Conservation (phyloP, 2,797 vertebrate genomes). For the Leuciscus waleckii region DNA sequence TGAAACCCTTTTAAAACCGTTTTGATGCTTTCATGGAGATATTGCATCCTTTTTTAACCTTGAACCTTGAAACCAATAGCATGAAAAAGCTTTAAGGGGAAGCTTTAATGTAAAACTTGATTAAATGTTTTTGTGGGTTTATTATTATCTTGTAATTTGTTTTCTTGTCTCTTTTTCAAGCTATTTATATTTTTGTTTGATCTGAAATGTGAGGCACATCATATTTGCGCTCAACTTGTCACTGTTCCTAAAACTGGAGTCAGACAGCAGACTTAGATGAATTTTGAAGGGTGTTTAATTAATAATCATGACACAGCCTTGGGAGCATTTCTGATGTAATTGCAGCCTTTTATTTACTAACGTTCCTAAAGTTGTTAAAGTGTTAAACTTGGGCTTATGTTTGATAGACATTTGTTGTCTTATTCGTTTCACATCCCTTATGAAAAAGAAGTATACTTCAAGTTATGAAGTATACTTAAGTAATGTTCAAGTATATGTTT, state of each 20-base stretch:
- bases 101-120: neutral
- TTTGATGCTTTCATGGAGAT: neutral
- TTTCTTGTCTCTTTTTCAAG: constrained; percentile 64
- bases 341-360: constrained; percentile 36
- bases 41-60: neutral
- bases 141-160: constrained; percentile 39
- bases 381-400: constrained; percentile 1
- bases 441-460: no score
- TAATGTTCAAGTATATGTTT: no score
- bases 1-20: neutral
- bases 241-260: constrained; percentile 32
- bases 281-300: constrained; percentile 46
- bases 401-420: neutral
- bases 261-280: constrained; percentile 23
- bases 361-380: constrained; percentile 35
- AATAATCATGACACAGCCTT: constrained; percentile 46
- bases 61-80: neutral
- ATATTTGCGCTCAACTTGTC: constrained; percentile 6
- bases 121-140: neutral
- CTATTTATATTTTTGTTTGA: constrained; percentile 32
- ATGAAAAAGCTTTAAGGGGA: neutral
- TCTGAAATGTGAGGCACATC: constrained; percentile 35
- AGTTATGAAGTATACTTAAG: no score
- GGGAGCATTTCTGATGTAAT: constrained; percentile 42
- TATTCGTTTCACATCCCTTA: neutral